Evolutionary conservation across 2,797 vertebrate species (phyloP).

Genomic region (Sparus aurata): DNA sequence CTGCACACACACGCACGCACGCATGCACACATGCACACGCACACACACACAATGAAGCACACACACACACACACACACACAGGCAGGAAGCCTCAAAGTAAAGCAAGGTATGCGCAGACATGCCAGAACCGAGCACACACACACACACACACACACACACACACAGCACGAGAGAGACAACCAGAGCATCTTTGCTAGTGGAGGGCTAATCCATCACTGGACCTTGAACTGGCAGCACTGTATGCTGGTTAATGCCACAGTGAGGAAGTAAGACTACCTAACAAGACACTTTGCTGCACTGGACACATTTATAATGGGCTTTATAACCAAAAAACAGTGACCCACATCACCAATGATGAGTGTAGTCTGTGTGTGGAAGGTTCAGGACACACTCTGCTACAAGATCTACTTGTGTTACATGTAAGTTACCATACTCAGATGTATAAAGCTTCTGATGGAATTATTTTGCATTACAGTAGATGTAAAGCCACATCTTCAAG

Average conservation of each 20-base stretch:
- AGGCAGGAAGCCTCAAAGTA: constrained; percentile 47
- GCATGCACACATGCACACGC: constrained; percentile 32
- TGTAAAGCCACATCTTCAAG: neutral
- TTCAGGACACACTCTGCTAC: neutral
- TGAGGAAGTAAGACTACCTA: constrained; percentile 28
- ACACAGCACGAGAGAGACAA: neutral
- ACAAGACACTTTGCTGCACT: constrained; percentile 19
- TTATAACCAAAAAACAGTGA: neutral
- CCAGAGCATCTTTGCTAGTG: constrained; percentile 23
- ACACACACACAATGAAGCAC: neutral
- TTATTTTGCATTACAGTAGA: neutral
- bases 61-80: neutral
- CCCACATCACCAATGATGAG: neutral
- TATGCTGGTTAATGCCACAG: constrained; percentile 26
- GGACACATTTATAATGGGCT: constrained; percentile 3
- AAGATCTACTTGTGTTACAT: neutral
- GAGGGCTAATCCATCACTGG: constrained; percentile 46
- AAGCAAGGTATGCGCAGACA: constrained; percentile 46
- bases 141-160: constrained; percentile 5
- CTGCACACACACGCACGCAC: constrained; percentile 21
- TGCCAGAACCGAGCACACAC: constrained; percentile 22
- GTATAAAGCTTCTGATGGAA: neutral
- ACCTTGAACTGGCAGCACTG: constrained; percentile 39
- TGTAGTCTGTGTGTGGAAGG: neutral
- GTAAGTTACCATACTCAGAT: neutral